These are phyloP conservation scores for Leucophenga varia DNA, from an alignment of 1,140 invertebrate species.

Conservation along the genomic window DNA sequence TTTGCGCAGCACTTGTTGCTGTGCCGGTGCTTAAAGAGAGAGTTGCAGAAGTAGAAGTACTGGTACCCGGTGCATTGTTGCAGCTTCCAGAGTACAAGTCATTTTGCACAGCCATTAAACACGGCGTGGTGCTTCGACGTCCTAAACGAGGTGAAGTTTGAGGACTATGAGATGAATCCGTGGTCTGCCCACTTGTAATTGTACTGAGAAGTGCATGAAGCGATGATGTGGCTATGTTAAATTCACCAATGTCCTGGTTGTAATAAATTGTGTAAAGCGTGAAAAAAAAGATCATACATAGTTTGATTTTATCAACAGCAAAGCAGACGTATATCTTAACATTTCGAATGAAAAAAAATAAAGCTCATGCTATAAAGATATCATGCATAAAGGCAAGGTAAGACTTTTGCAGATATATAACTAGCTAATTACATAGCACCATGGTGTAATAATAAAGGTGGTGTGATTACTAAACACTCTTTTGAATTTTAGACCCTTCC, in stretches of 20 bases:
- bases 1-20: conserved; percentile 29
- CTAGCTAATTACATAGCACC: too few relatives aligned
- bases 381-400: too few relatives aligned
- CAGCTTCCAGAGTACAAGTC: conserved; percentile 42
- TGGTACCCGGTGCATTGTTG: not conserved
- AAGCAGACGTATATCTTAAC: too few relatives aligned
- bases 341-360: too few relatives aligned
- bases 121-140: conserved; percentile 50
- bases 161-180: conserved; percentile 54
- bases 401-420: too few relatives aligned
- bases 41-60: not conserved
- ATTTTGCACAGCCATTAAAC: conserved; percentile 50
- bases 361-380: too few relatives aligned
- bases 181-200: conserved; percentile 24
- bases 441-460: too few relatives aligned
- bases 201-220: conserved; percentile 59
- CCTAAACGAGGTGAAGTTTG: conserved; percentile 50
- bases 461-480: too few relatives aligned
- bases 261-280: too few relatives aligned
- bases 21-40: conserved; percentile 2
- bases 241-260: conserved; percentile 64
- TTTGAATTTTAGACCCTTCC: too few relatives aligned
- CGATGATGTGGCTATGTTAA: conserved; percentile 64
- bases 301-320: too few relatives aligned
- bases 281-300: too few relatives aligned